These are phyloP conservation scores for Pyxicephalus adspersus DNA, from an alignment of 2,113 vertebrate genomes.

Conservation along the genomic window DNA sequence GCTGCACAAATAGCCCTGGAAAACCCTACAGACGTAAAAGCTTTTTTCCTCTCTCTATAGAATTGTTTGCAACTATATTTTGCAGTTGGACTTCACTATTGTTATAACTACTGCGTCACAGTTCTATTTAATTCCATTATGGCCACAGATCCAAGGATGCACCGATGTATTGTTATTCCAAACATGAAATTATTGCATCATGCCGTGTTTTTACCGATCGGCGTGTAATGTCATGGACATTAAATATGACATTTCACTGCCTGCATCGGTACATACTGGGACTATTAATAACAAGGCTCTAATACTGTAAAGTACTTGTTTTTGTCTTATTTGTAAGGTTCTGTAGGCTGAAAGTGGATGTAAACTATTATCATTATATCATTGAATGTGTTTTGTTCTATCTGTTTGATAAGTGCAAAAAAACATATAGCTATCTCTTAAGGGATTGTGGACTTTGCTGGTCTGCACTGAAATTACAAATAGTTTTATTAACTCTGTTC, in stretches of 20 bases:
- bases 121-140: conserved; percentile 10
- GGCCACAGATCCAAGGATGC: not conserved
- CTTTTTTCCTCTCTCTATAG: not conserved
- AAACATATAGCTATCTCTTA: too few species aligned
- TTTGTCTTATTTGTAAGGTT: too few species aligned
- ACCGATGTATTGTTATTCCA: not conserved
- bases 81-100: conserved; percentile 1
- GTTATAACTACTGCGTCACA: not conserved
- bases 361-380: too few species aligned
- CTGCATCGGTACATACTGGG: not conserved
- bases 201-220: not conserved
- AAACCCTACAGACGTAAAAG: conserved; percentile 8
- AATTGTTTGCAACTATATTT: not conserved
- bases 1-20: not conserved
- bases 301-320: too few species aligned
- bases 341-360: too few species aligned
- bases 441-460: too few species aligned
- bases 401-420: too few species aligned
- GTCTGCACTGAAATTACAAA: too few species aligned
- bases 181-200: not conserved
- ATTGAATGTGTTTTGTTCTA: too few species aligned
- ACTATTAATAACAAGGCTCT: too few species aligned
- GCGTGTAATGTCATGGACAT: not conserved
- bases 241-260: conserved; percentile 5
- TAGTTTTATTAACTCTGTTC: too few species aligned